These are phyloP conservation scores for Phyllostomus hastatus DNA, from an alignment of 2,113 vertebrate species.

Conservation along the genomic window DNA sequence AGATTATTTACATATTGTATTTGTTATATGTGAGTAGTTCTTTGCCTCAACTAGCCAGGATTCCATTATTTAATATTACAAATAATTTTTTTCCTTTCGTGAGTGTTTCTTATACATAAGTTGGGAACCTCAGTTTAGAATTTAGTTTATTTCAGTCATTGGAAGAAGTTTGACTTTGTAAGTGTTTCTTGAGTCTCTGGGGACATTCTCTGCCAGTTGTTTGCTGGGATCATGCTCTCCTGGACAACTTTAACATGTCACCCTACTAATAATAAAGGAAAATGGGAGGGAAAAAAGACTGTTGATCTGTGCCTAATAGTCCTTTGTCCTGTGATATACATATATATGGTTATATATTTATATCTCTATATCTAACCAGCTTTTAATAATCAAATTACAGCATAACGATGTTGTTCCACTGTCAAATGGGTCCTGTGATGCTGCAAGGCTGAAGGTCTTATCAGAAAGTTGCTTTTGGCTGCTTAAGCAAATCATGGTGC, in stretches of 20 bases:
- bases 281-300: neutral
- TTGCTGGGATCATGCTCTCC: neutral
- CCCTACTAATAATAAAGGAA: neutral
- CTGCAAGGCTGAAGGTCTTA: neutral
- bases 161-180: neutral
- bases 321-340: neutral
- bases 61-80: neutral
- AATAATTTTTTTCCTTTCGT: neutral
- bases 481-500: constrained; percentile 23
- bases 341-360: neutral
- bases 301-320: neutral
- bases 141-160: neutral
- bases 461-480: neutral
- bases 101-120: neutral
- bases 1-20: neutral
- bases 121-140: neutral
- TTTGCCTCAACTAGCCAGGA: neutral
- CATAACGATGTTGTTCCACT: constrained; percentile 22
- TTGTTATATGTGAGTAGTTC: neutral
- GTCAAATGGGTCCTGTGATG: neutral
- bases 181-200: neutral
- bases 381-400: neutral
- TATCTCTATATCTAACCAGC: neutral
- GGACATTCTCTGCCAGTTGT: neutral
- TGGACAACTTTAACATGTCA: neutral